Percentiles rank a stretch among this genome's conserved stretches.
Conservation (phyloP, 2,888 invertebrate species). For the Rutpela maculata region DNA sequence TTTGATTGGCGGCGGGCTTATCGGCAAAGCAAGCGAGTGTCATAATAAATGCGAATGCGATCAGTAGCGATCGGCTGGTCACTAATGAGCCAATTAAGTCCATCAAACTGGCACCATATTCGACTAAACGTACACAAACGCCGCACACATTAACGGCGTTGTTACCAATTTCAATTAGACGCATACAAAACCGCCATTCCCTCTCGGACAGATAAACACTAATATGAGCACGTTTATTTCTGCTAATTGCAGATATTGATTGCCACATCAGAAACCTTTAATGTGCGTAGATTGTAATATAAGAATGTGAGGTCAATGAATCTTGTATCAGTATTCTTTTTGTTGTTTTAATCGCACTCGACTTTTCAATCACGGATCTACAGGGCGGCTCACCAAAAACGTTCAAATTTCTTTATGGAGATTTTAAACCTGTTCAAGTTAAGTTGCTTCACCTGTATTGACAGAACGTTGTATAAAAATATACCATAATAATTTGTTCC, state of each 20-base stretch:
- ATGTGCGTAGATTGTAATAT: slow-evolving; percentile 33
- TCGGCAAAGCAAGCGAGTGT: slow-evolving; percentile 46
- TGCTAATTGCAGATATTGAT: slow-evolving; percentile 50
- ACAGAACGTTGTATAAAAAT: too few species aligned
- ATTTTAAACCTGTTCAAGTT: too few species aligned
- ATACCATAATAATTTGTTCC: too few species aligned
- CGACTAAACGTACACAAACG: slow-evolving; percentile 57
- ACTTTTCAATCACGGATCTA: background rate
- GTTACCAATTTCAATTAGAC: slow-evolving; percentile 58
- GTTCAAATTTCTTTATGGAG: too few species aligned
- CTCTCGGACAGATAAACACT: slow-evolving; percentile 45
- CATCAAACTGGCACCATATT: slow-evolving; percentile 59
- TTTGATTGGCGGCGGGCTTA: slow-evolving; percentile 48
- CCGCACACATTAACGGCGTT: slow-evolving; percentile 49
- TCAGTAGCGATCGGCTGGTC: slow-evolving; percentile 56
- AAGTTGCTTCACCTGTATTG: too few species aligned
- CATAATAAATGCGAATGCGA: slow-evolving; percentile 58
- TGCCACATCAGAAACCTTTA: slow-evolving; percentile 41
- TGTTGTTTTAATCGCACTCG: background rate
- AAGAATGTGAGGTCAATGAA: slow-evolving; percentile 42
- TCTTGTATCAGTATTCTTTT: slow-evolving; percentile 4
- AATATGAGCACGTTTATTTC: slow-evolving; percentile 49
- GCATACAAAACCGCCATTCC: slow-evolving; percentile 13
- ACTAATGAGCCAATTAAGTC: slow-evolving; percentile 64
- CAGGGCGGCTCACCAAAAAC: too few species aligned